Evolutionary conservation across 2,797 vertebrate genomes (phyloP), one percentile per base, ranked within the genome.

Genomic region (Sebastes trivittatus): DNA sequence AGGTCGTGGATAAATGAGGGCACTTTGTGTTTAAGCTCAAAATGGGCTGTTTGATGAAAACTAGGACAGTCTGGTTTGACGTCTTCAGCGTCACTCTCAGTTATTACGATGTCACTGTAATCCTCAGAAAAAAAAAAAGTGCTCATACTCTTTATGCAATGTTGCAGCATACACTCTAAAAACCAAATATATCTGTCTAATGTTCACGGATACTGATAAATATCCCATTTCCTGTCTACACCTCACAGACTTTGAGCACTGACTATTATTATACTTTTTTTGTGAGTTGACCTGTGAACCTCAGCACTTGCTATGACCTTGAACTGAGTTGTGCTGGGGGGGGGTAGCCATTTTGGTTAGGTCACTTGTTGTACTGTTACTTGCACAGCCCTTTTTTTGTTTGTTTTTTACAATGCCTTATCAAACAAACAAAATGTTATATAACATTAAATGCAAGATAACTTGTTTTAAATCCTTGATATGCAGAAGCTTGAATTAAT

Each of bases 401-500:
- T 89, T 18, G 16, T 49, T 91, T 88, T 93, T 92, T 93, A 92
- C 74, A 87, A 93, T 89, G 93, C 92, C 90, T 95, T 94, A 93
- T 86, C 3, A 87, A 89, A 85, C 69, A 69, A 69, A 69, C 42
- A 86, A 85, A 88, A 86, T 79, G 67, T 90, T 90, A 77, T 82
- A 72, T 83, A 92, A 92, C 81, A 87, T 42, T 64, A 87, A 88
- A 90, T 88, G 80, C 84, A 91, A 93, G 79, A 78, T 73, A 85
- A 88, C 29, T 83, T 92, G 81, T 88, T 83, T 88, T 81, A 90
- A 90, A 87, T 87, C 71, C 71, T 90, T 92, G 80, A 89, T 93
- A 89, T 94, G 88, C 87, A 89, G 78, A 91, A 87, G 92, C 86
- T 92, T 93, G 87, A 90, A 89, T 92, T 93, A 69, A 92, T 95